Percentiles rank a stretch among this genome's conserved stretches.
Evolutionary conservation across 2,113 vertebrate genomes (phyloP).

Genomic region (Spilogale gracilis): DNA sequence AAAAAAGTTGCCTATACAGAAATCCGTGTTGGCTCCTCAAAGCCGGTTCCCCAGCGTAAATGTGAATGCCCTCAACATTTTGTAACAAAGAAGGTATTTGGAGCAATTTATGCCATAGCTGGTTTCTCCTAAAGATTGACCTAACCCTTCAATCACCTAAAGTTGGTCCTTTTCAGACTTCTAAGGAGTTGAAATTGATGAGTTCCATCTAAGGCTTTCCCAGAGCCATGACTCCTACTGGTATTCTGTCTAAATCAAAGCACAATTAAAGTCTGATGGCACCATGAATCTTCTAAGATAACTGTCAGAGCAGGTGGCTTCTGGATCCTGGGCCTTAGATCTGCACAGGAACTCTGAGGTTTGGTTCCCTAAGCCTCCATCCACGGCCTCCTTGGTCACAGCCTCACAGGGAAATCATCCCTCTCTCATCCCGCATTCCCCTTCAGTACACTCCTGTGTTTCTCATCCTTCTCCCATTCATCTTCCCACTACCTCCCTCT

Average conservation of each 20-base stretch:
- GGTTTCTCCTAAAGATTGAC: background rate
- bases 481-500: background rate
- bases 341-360: background rate
- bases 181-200: background rate
- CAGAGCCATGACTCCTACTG: background rate
- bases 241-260: background rate
- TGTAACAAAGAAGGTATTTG: background rate
- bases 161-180: background rate
- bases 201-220: background rate
- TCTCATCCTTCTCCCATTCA: background rate
- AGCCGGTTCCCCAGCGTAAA: background rate
- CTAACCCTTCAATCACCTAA: background rate
- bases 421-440: background rate
- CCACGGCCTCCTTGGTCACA: background rate
- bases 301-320: background rate
- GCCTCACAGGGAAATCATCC: background rate
- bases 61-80: background rate
- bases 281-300: background rate
- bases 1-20: background rate
- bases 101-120: background rate
- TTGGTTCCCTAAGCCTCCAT: background rate
- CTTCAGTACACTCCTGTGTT: background rate
- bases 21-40: background rate
- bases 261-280: background rate
- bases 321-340: background rate